Evolutionary conservation across 2,888 invertebrate genomes (phyloP).

Genomic region (Baccha elongata): DNA sequence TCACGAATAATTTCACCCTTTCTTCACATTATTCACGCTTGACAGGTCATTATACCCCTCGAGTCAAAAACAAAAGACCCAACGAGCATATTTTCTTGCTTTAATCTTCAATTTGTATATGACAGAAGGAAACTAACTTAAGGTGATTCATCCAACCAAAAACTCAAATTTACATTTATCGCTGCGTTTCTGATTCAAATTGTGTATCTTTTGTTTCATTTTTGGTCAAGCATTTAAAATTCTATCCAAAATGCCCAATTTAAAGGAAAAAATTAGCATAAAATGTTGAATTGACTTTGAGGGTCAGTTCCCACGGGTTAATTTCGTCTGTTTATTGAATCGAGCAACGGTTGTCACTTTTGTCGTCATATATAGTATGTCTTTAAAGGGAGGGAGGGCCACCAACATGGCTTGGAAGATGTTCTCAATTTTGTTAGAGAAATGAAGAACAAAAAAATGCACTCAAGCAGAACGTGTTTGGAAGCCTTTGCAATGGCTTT

Average conservation of each 20-base stretch:
- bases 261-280: conserved; percentile 58
- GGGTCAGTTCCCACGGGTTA: conserved; percentile 60
- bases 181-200: conserved; percentile 40
- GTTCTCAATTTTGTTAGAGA: conserved; percentile 35
- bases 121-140: conserved; percentile 1
- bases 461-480: conserved; percentile 62
- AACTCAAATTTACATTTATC: conserved; percentile 43
- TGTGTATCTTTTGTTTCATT: conserved; percentile 3
- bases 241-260: conserved; percentile 43
- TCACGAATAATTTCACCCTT: conserved; percentile 55
- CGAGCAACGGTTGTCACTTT: conserved; percentile 55
- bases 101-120: conserved; percentile 18
- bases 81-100: conserved; percentile 29
- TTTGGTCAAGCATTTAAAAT: conserved; percentile 33
- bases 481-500: conserved; percentile 66
- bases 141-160: conserved; percentile 12
- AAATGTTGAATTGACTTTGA: conserved; percentile 41
- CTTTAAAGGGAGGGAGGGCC: background rate
- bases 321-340: conserved; percentile 61
- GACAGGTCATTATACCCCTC: conserved; percentile 58
- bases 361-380: background rate
- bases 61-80: conserved; percentile 23
- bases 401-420: conserved; percentile 38
- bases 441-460: conserved; percentile 36
- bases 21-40: conserved; percentile 61